A percentile compares a stretch with the other conserved stretches of the same genome.
Conservation (phyloP, 2,888 invertebrate genomes). For the Heliconius sara region DNA sequence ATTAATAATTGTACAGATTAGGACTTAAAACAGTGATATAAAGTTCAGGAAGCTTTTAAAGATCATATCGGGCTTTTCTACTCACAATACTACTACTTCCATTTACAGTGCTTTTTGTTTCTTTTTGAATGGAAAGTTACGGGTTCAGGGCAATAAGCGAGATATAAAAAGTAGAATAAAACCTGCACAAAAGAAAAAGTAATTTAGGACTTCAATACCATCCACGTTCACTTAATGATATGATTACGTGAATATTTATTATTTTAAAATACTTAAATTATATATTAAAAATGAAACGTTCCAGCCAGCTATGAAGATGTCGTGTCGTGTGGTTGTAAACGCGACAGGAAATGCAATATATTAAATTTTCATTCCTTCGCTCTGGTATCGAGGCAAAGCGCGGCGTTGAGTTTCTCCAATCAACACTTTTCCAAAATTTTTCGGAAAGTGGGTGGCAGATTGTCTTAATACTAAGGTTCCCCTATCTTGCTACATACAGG, state of each 20-base stretch:
- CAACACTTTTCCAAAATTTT: no score
- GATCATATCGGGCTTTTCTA: slow-evolving; percentile 24
- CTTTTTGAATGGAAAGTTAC: slow-evolving; percentile 15
- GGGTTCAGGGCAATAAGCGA: slow-evolving; percentile 18
- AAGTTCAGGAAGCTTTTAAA: slow-evolving; percentile 24
- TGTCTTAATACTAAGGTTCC: no score
- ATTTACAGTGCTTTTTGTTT: slow-evolving; percentile 26
- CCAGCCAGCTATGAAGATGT: no score
- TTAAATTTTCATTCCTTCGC: no score
- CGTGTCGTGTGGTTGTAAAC: no score
- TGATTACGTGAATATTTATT: not conserved
- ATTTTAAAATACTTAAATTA: not conserved
- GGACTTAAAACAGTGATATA: not conserved
- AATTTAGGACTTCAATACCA: slow-evolving; percentile 7
- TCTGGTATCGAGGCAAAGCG: no score
- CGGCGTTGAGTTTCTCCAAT: no score
- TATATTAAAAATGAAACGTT: not conserved
- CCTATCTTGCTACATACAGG: no score
- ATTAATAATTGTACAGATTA: not conserved
- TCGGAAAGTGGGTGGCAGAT: no score
- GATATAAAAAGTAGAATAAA: slow-evolving; percentile 25
- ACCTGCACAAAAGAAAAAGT: slow-evolving; percentile 6
- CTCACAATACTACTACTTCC: slow-evolving; percentile 16
- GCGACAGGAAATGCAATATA: no score
- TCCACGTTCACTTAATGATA: not conserved